phyloP scores from a whole-genome alignment of 2,797 vertebrate species.

The Helostoma temminkii region DNA sequence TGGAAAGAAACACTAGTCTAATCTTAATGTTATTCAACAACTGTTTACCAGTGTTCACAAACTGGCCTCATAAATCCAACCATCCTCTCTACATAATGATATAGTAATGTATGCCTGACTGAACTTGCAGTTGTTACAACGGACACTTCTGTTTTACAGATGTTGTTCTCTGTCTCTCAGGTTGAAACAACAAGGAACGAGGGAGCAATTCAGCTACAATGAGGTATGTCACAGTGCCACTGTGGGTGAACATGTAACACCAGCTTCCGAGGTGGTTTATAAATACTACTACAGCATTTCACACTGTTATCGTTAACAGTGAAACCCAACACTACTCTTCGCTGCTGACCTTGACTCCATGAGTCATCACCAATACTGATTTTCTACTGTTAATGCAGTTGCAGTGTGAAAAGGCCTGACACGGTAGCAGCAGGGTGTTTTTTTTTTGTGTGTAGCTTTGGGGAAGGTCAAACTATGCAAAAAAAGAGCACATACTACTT shows the following conservation, averaged over 20 bases:
- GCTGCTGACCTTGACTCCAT: slow-evolving; percentile 69
- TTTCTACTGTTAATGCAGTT: slow-evolving; percentile 24
- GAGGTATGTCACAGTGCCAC: slow-evolving; percentile 80
- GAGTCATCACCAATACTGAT: slow-evolving; percentile 27
- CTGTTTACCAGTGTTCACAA: neutral
- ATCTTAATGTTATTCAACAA: neutral
- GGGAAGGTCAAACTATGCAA: slow-evolving; percentile 24
- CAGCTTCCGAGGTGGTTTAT: slow-evolving; percentile 51
- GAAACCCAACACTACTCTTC: slow-evolving; percentile 63
- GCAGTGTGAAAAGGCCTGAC: slow-evolving; percentile 1
- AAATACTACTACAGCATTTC: slow-evolving; percentile 66
- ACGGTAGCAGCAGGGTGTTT: slow-evolving; percentile 18
- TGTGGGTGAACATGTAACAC: slow-evolving; percentile 53
- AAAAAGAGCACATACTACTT: neutral
- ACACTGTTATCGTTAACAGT: slow-evolving; percentile 40
- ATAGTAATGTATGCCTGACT: too few species aligned
- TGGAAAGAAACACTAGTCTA: neutral
- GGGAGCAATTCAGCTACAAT: slow-evolving; percentile 90
- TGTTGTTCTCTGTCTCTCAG: slow-evolving; percentile 66
- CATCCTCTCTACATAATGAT: too few species aligned
- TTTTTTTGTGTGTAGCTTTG: slow-evolving; percentile 23
- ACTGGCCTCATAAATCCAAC: too few species aligned
- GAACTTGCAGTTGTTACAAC: neutral
- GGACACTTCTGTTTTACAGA: slow-evolving; percentile 17
- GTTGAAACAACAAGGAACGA: slow-evolving; percentile 87